phyloP scores from a whole-genome alignment of 2,888 invertebrate species.

The Parnassius mnemosyne region DNA sequence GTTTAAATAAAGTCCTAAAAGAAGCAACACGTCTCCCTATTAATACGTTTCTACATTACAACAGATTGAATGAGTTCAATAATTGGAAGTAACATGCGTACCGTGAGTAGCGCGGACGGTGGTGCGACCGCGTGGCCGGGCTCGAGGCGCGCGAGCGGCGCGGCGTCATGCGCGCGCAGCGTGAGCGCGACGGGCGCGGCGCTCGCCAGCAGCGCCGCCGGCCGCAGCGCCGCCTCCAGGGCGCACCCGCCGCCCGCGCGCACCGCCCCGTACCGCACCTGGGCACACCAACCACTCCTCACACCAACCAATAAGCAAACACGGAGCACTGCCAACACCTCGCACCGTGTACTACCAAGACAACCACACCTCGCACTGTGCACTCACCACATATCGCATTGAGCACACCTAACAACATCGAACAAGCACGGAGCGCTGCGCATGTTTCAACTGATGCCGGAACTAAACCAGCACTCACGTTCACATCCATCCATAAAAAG shows the following conservation, averaged over 20 bases:
- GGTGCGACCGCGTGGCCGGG: constrained; percentile 57
- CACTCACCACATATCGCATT: too few species aligned
- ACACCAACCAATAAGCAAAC: too few species aligned
- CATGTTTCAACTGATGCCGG: not conserved
- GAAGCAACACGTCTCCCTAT: too few species aligned
- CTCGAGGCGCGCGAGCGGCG: constrained; percentile 62
- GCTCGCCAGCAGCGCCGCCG: constrained; percentile 59
- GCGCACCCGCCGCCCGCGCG: constrained; percentile 64
- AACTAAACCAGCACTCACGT: too few species aligned
- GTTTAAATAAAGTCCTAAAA: too few species aligned
- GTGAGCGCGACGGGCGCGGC: constrained; percentile 57
- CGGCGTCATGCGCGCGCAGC: constrained; percentile 61
- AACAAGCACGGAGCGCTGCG: not conserved
- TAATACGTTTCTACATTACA: too few species aligned
- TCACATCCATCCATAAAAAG: too few species aligned
- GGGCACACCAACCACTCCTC: not conserved
- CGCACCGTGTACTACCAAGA: too few species aligned
- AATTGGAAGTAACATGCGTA: constrained; percentile 26
- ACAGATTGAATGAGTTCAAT: too few species aligned
- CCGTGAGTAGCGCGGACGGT: constrained; percentile 51
- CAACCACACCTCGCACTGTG: constrained; percentile 47
- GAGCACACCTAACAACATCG: too few species aligned
- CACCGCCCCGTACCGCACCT: constrained; percentile 60
- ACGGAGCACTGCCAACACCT: too few species aligned
- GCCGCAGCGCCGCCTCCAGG: constrained; percentile 53